Conservation (phyloP, 2,113 vertebrate species). For the Danio rerio region GRCz12tu NC_133180.1:53559001-53559500, state of each 20-base stretch:
- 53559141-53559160: constrained; percentile 23
- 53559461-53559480: too few relatives aligned
- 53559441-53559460: too few relatives aligned
- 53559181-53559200: constrained; percentile 41
- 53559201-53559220: constrained; percentile 26
- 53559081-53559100: constrained; percentile 38
- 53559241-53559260: constrained; percentile 41
- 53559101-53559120: constrained; percentile 11
- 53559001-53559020: not conserved
- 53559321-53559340: not conserved
- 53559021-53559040: not conserved
- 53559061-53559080: constrained; percentile 25
- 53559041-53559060: constrained; percentile 30
- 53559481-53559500: too few relatives aligned
- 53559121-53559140: not conserved
- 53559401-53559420: too few relatives aligned
- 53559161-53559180: constrained; percentile 1
- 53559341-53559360: not conserved
- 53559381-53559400: too few relatives aligned
- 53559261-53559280: constrained; percentile 47
- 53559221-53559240: constrained; percentile 45
- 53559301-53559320: not conserved
- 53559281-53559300: constrained; percentile 18
- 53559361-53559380: not conserved
- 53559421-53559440: too few relatives aligned